Percentiles rank a stretch among this genome's conserved stretches.
Conservation (phyloP, 2,113 vertebrate species). For the Carlito syrichta region DNA sequence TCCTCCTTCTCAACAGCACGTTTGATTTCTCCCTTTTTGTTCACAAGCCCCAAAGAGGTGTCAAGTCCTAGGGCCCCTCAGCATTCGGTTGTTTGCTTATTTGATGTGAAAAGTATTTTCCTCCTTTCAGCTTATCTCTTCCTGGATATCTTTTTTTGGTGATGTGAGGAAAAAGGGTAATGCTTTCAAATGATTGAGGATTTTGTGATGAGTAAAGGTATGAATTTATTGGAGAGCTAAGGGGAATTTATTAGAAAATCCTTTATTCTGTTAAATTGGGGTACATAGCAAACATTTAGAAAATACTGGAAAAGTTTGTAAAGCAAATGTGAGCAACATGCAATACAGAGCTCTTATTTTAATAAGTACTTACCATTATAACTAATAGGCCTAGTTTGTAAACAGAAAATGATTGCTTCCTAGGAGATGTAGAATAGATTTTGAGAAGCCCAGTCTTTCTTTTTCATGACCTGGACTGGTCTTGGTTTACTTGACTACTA, state of each 20-base stretch:
- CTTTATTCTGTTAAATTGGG: conserved; percentile 10
- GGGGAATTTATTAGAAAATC: background rate
- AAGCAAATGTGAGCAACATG: background rate
- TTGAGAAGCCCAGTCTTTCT: background rate
- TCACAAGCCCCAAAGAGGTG: background rate
- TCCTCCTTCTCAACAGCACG: background rate
- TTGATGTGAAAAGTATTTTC: conserved; percentile 21
- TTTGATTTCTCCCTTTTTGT: background rate
- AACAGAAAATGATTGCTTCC: conserved; percentile 41
- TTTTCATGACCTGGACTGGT: background rate
- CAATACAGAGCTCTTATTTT: background rate
- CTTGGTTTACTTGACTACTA: background rate
- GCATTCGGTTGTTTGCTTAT: background rate
- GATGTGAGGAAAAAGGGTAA: background rate
- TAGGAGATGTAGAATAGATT: background rate
- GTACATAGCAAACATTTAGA: conserved; percentile 7
- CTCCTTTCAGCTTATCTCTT: conserved; percentile 27
- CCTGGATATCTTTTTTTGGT: background rate
- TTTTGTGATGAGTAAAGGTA: conserved; percentile 34
- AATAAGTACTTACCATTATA: background rate
- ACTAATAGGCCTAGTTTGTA: background rate
- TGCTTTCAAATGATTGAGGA: background rate
- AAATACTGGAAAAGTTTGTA: background rate
- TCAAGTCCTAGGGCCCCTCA: background rate
- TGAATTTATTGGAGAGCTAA: conserved; percentile 10